A percentile compares a stretch with the other conserved stretches of the same genome.
Conservation (phyloP, 2,113 vertebrate genomes). For the Tenrec ecaudatus region DNA sequence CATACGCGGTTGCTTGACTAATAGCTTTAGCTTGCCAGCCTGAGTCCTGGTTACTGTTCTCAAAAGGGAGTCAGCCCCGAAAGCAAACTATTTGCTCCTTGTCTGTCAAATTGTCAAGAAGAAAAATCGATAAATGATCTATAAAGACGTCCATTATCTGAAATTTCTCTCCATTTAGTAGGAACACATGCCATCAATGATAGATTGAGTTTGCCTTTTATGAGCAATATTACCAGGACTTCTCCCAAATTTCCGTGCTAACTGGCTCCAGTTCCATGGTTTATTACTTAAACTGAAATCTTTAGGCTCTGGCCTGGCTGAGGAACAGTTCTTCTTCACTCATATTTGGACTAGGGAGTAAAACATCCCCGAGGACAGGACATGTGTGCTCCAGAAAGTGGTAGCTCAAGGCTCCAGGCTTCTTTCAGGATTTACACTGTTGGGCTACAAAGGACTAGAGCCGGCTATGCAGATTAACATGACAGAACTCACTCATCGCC, state of each 20-base stretch:
- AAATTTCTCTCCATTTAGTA: neutral
- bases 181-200: conserved; percentile 10
- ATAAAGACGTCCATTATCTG: conserved; percentile 29
- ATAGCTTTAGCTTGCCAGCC: conserved; percentile 17
- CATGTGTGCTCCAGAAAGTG: neutral
- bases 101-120: conserved; percentile 59
- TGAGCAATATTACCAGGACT: neutral
- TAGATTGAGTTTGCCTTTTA: neutral
- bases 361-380: neutral
- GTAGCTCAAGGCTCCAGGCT: neutral
- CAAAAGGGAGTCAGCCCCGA: neutral
- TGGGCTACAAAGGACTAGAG: neutral
- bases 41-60: conserved; percentile 35
- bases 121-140: conserved; percentile 33
- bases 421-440: neutral
- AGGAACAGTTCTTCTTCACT: neutral
- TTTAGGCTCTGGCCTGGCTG: neutral
- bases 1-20: conserved; percentile 13
- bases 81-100: conserved; percentile 58
- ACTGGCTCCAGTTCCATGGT: neutral
- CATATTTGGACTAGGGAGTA: neutral
- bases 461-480: neutral
- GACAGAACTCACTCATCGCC: neutral
- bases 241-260: neutral
- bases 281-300: conserved; percentile 34